phyloP scores from a whole-genome alignment of 2,888 invertebrate genomes.

The Phymatocera aterrima region DNA sequence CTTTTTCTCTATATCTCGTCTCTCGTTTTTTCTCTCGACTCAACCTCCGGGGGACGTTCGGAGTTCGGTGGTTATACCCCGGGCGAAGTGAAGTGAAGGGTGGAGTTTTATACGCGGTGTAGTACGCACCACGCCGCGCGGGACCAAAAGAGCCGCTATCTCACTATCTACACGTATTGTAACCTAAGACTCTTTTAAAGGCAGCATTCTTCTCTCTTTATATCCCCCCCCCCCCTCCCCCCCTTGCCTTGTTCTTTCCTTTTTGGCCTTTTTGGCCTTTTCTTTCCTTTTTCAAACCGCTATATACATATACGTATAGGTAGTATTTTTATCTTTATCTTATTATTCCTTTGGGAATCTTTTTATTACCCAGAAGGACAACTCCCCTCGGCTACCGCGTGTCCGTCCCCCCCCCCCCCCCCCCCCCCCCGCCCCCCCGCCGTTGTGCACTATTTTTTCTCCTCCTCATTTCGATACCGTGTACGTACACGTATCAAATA shows the following conservation, averaged over 20 bases:
- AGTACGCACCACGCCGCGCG: neutral
- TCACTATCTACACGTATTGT: conserved; percentile 42
- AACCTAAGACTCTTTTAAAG: conserved; percentile 45
- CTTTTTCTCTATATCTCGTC: neutral
- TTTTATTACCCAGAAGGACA: conserved; percentile 44
- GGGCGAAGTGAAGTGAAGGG: neutral
- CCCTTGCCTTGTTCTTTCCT: neutral
- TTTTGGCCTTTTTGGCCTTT: neutral
- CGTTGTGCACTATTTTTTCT: conserved; percentile 1
- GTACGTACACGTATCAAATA: no score
- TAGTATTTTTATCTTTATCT: conserved; percentile 46
- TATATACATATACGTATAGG: no score
- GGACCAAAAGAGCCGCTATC: conserved; percentile 44
- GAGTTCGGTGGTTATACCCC: conserved; percentile 21
- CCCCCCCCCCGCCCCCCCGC: neutral
- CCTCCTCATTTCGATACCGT: neutral
- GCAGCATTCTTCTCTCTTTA: conserved; percentile 42
- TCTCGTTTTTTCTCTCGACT: neutral
- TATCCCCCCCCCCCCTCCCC: neutral
- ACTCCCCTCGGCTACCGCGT: conserved; percentile 22
- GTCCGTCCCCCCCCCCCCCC: neutral
- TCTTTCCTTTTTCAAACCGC: conserved; percentile 32
- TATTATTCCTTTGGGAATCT: conserved; percentile 36
- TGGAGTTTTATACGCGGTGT: neutral
- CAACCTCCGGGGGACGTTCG: conserved; percentile 26